These are phyloP conservation scores for Medauroidea extradentata DNA, from an alignment of 1,140 invertebrate species.

Conservation along the genomic window DNA sequence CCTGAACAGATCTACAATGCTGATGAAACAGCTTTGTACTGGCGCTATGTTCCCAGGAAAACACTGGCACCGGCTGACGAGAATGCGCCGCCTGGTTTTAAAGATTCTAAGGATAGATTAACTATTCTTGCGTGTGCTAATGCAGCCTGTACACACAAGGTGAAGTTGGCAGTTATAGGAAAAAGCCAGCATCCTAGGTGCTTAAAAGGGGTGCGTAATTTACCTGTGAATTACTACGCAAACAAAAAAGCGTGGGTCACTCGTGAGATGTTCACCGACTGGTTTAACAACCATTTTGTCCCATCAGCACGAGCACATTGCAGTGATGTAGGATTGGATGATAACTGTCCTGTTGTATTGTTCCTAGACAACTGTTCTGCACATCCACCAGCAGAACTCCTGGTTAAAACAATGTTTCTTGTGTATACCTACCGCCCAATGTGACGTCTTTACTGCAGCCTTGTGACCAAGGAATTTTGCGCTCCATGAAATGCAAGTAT, in stretches of 20 bases:
- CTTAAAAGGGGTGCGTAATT: constrained; percentile 36
- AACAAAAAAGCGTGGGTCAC: constrained; percentile 44
- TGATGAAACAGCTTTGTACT: constrained; percentile 43
- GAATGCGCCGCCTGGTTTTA: constrained; percentile 39
- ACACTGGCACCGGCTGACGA: constrained; percentile 40
- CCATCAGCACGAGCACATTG: constrained; percentile 33
- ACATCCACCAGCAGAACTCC: too few species aligned
- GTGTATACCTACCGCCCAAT: too few species aligned
- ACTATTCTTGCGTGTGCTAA: constrained; percentile 42
- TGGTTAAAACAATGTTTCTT: too few species aligned
- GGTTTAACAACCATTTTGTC: constrained; percentile 35
- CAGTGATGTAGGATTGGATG: too few species aligned
- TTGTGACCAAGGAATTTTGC: too few species aligned
- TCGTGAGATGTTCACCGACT: constrained; percentile 37
- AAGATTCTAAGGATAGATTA: constrained; percentile 43
- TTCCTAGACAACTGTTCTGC: too few species aligned
- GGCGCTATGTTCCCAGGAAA: constrained; percentile 45
- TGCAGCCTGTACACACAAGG: constrained; percentile 37
- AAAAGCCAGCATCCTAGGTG: constrained; percentile 38
- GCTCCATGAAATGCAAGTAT: too few species aligned
- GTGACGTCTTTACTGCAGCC: too few species aligned
- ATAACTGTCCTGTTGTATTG: too few species aligned
- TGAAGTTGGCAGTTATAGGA: constrained; percentile 45
- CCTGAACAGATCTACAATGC: constrained; percentile 41
- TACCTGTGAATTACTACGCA: constrained; percentile 41